phyloP scores from a whole-genome alignment of 2,888 invertebrate species.

The Mechanitis mazaeus region DNA sequence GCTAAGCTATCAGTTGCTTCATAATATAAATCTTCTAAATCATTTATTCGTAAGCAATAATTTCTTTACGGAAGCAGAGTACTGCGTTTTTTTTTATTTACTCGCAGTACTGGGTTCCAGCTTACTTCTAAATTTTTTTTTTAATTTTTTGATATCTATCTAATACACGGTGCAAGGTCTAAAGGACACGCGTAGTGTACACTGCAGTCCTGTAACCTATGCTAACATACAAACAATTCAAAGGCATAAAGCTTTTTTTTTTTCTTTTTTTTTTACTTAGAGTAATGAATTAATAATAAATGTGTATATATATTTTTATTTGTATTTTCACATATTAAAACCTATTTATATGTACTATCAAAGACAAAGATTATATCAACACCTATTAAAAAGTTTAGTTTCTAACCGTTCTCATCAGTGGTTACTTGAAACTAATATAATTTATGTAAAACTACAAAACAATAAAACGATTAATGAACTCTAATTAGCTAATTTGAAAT shows the following conservation, averaged over 20 bases:
- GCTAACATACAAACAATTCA: conserved; percentile 71
- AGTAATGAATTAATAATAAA: conserved; percentile 68
- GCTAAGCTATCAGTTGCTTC: conserved; percentile 55
- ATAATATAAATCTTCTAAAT: conserved; percentile 48
- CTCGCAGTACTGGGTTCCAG: conserved; percentile 8
- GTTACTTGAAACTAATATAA: conserved; percentile 13
- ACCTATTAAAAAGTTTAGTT: conserved; percentile 48
- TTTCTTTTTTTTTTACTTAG: conserved; percentile 61
- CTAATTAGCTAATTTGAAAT: conserved; percentile 73
- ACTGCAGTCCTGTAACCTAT: conserved; percentile 16
- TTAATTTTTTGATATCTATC: conserved; percentile 62
- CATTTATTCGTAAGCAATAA: conserved; percentile 61
- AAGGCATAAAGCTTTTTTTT: conserved; percentile 73
- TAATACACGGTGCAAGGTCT: conserved; percentile 68
- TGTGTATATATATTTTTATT: conserved; percentile 77
- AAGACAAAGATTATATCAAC: conserved; percentile 73
- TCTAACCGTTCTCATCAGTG: conserved; percentile 8
- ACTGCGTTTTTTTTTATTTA: conserved; percentile 4
- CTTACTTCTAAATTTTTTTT: conserved; percentile 34
- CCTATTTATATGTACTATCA: conserved; percentile 73
- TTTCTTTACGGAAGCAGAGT: conserved; percentile 38
- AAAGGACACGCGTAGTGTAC: conserved; percentile 57
- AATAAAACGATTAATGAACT: conserved; percentile 64
- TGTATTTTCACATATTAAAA: conserved; percentile 68
- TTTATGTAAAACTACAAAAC: conserved; percentile 37